Conservation (phyloP, 2,113 vertebrate species). For the Vidua macroura region DNA sequence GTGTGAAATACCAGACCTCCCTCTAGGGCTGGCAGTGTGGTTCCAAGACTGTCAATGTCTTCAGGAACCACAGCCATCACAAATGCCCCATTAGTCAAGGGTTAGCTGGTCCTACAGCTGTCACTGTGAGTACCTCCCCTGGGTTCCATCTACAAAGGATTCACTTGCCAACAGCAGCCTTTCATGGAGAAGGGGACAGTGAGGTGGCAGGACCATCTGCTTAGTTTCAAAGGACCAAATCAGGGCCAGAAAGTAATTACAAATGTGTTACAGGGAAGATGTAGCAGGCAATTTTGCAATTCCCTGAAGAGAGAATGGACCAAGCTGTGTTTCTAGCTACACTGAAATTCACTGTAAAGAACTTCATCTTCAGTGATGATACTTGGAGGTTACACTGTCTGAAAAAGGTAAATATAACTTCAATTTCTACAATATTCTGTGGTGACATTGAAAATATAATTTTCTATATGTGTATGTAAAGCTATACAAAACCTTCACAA, state of each 20-base stretch:
- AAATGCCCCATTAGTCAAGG: slow-evolving; percentile 49
- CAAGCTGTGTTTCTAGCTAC: neutral
- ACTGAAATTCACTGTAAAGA: neutral
- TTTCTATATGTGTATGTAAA: neutral
- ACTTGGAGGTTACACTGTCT: neutral
- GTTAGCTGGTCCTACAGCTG: slow-evolving; percentile 56
- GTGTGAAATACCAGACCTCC: neutral
- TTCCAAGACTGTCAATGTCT: slow-evolving; percentile 54
- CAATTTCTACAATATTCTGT: neutral
- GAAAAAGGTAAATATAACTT: neutral
- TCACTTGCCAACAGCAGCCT: neutral
- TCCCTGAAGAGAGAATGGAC: neutral
- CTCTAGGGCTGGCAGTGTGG: neutral
- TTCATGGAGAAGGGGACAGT: neutral
- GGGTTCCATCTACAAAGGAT: neutral
- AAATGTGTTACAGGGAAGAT: neutral
- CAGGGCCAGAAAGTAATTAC: neutral
- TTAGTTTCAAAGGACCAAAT: slow-evolving; percentile 5
- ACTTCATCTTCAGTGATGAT: neutral
- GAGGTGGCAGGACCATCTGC: slow-evolving; percentile 37
- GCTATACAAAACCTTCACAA: neutral
- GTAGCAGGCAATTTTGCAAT: neutral
- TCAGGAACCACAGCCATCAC: slow-evolving; percentile 49
- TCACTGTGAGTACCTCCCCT: neutral
- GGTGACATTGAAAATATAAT: neutral